Evolutionary conservation across 2,113 vertebrate genomes (phyloP), one percentile per base, ranked within the genome.

Genomic region (Garra rufa): DNA sequence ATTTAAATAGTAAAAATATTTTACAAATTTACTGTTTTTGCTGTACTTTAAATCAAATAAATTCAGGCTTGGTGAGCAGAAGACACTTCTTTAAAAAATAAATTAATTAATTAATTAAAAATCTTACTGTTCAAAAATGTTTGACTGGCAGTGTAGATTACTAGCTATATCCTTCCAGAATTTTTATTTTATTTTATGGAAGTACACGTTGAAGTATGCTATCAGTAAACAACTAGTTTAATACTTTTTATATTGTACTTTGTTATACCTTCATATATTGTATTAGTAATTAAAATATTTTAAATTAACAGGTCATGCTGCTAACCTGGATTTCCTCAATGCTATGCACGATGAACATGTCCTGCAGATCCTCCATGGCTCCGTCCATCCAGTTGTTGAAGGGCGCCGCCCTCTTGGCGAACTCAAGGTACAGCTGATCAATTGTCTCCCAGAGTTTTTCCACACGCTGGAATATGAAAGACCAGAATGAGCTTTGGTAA

Each of bases 351-450:
- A 96, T 96, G 87, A 96, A 96, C 95, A 96, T 96, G 90, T 96
- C 95, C 93, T 96, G 95, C 89, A 96, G 93, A 86, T 96, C 96
- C 92, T 96, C 95, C 84, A 92, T 94, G 82, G 96, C 96, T 82
- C 96, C 95, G 10, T 96, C 96, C 96, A 96, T 96, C 96, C 96
- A 96, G 93, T 96, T 96, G 92, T 96, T 96, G 89, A 96, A 96
- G 28, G 96, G 96, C 4, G 95, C 96, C 0, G 95, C 96, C 88
- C 96, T 94, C 93, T 96, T 96, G 85, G 96, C 95, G 5, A 96
- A 96, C 92, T 96, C 96, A 90, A 96, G 90, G 87, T 96, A 96
- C 85, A 96, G 90, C 93, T 96, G 96, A 90, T 96, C 96, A 13
- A 96, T 96, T 2, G 95, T 96, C 92, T 96, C 96, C 94, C 95